Evolutionary conservation across 2,113 vertebrate species (phyloP).

Genomic region (zebrafish (Danio rerio)): DNA sequence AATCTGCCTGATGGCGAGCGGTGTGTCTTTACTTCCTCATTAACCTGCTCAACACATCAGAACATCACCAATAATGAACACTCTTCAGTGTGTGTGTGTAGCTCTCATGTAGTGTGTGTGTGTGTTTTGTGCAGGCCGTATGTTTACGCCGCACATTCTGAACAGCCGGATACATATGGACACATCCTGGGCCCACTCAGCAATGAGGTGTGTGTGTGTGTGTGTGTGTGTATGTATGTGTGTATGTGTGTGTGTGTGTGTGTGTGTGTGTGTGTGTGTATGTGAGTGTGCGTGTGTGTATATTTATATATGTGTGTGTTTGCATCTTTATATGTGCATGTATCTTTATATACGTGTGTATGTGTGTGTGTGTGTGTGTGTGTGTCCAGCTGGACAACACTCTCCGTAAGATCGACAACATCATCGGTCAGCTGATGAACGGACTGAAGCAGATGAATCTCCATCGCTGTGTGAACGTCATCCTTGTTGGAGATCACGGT

Average conservation of each 20-base stretch:
- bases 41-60: neutral
- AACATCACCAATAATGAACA: no score
- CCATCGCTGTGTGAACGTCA: constrained; percentile 93
- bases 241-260: neutral
- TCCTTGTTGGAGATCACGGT: constrained; percentile 97
- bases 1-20: constrained; percentile 87
- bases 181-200: constrained; percentile 92
- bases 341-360: constrained; percentile 72
- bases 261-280: constrained; percentile 63
- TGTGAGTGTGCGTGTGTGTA: neutral
- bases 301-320: neutral
- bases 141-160: constrained; percentile 94
- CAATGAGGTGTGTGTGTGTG: constrained; percentile 80
- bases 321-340: constrained; percentile 72
- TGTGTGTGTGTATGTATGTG: neutral
- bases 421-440: constrained; percentile 95
- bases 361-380: constrained; percentile 18
- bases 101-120: constrained; percentile 1
- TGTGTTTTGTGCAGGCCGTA: constrained; percentile 83
- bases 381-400: constrained; percentile 86
- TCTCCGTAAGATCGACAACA: constrained; percentile 90
- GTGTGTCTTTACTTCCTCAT: constrained; percentile 65
- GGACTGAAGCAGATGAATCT: constrained; percentile 95
- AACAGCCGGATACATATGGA: constrained; percentile 93
- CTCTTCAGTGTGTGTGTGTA: no score